Percentiles rank a stretch among this genome's conserved stretches.
Evolutionary conservation across 2,113 vertebrate genomes (phyloP).

Genomic region (Odocoileus hemionus): DNA sequence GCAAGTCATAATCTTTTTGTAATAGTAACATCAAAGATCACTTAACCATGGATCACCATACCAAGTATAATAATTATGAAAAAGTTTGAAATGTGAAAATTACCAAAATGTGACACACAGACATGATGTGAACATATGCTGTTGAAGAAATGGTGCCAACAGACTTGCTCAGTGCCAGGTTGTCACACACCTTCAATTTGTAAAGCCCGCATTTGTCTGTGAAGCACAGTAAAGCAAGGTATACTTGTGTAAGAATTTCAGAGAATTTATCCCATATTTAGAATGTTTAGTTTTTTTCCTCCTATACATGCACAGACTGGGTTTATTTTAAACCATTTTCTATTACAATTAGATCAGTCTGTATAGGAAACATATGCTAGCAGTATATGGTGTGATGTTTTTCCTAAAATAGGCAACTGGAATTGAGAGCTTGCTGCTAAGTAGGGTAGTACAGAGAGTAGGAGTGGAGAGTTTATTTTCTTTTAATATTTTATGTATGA

Average conservation of each 20-base stretch:
- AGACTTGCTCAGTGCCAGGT: background rate
- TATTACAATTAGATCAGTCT: conserved; percentile 60
- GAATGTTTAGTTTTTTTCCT: conserved; percentile 41
- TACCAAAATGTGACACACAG: background rate
- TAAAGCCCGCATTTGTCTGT: background rate
- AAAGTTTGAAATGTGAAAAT: background rate
- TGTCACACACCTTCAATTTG: background rate
- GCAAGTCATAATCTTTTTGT: background rate
- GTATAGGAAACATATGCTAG: conserved; percentile 61
- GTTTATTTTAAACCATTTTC: conserved; percentile 62
- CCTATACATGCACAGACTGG: conserved; percentile 15
- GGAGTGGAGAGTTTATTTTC: conserved; percentile 82
- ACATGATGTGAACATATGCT: background rate
- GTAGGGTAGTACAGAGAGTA: conserved; percentile 87
- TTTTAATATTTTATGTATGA: conserved; percentile 28
- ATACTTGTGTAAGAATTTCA: background rate
- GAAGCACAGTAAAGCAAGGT: background rate
- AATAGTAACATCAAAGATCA: background rate
- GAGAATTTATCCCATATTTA: conserved; percentile 1
- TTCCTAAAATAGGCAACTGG: conserved; percentile 76
- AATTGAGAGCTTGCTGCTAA: conserved; percentile 85
- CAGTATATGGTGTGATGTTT: conserved; percentile 74
- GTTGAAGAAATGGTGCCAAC: background rate
- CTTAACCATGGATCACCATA: background rate
- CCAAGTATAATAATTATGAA: background rate